Evolutionary conservation across 2,888 invertebrate species (phyloP), one percentile per base, ranked within the genome.

Genomic region (Brenthis daphne): DNA sequence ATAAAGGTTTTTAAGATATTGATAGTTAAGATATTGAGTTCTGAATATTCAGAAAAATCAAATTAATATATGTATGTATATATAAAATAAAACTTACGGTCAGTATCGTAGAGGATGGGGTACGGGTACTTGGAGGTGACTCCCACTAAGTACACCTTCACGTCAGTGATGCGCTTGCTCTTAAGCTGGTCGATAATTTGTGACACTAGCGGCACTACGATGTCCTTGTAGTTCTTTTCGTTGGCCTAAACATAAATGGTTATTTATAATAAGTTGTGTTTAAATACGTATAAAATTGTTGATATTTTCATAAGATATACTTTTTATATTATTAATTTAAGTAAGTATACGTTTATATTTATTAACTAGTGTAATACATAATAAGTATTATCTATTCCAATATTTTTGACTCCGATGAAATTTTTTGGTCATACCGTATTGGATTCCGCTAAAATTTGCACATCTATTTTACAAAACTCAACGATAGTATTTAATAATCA

Each of bases 161-260:
- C 84, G 80, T 93, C 92, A 2, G 80, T 84, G 76, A 90, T 84
- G 71, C 79, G 84, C 75, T 95, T 95, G 72, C 89, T 85, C 83
- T 94, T 94, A 60, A 96, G 85, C 71, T 93, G 94, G 73, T 94
- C 94, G 47, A 93, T 90, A 6, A 96, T 76, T 71, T 95, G 94
- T 1, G 89, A 85, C 4, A 96, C 90, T 56, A 96, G 84, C 0
- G 95, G 95, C 14, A 94, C 92, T 1, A 95, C 84, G 70, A 96
- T 82, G 43, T 94, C 94, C 74, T 94, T 95, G 92, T 94, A 96
- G 54, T 94, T 84, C 73, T 93, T 92, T 77, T 95, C 94, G 82
- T 95, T 96, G 54, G 90, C 84, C 83, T 94, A 85, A 43, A 43
- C 37, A 43, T 43, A 43, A 11, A 43, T 11, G 11, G 37, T 43